Evolutionary conservation across 2,797 vertebrate species (phyloP), one percentile per base, ranked within the genome.

Genomic region (Tokudaia tokunoshimensis): DNA sequence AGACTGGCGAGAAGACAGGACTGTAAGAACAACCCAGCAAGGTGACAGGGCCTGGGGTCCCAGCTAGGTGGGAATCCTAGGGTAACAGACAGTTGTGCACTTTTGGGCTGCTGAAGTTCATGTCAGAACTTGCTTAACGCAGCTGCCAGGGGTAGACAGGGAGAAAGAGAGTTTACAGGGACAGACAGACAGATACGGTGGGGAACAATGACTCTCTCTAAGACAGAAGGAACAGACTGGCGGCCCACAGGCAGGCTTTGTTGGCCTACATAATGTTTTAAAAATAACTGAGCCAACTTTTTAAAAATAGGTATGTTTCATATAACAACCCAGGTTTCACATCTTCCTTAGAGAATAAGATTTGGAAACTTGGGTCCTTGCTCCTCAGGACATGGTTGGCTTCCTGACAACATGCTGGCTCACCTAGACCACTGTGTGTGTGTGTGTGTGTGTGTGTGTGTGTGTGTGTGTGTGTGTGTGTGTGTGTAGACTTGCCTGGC

Each of bases 201-300:
- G 70, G 44, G 76, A 96, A 96, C 83, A 89, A 76, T 31, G 82
- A 70, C 63, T 20, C 61, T 90, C 89, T 92, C 94, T 57, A 96
- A 96, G 90, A 92, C 85, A 89, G 94, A 81, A 91, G 89, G 80
- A 94, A 89, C 88, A 41, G 94, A 79, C 91, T 94, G 82, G 96
- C 94, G 95, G 95, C 94, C 83, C 76, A 74, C 86, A 95, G 95
- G 80, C 85, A 72, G 83, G 93, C 89, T 94, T 94, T 96, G 92
- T 97, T 97, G 97, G 89, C 96, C 96, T 96, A 97, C 86, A 96
- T 97, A 97, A 85, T 10, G 55, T 97, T 95, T 97, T 96, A 96
- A 97, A 97, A 97, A 96, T 97, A 97, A 96, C 92, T 12, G 76
- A 95, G 95, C 94, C 94, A 96, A 96, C 92, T 96, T 96, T 94